A percentile compares a stretch with the other conserved stretches of the same genome.
These are phyloP conservation scores for Lithophane leautieri DNA, from an alignment of 2,888 invertebrate species.

Conservation along the genomic window DNA sequence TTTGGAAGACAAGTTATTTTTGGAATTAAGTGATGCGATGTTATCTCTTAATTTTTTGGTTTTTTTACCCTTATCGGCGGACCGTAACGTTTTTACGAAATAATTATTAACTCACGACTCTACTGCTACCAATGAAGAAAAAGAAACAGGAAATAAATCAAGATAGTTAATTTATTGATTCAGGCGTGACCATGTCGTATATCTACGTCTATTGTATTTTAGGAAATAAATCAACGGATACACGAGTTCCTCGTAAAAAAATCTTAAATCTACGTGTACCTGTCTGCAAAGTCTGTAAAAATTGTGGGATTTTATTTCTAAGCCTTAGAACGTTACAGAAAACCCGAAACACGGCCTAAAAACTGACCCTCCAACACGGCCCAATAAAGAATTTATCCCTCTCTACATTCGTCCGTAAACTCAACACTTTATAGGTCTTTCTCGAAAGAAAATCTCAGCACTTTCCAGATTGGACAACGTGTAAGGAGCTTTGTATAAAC, in stretches of 20 bases:
- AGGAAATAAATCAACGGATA: not conserved
- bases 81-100: not conserved
- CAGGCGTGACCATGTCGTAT: no score
- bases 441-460: conserved; percentile 53
- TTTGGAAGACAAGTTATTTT: not conserved
- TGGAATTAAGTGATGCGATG: not conserved
- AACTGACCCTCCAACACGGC: conserved; percentile 31
- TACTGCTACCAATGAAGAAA: not conserved
- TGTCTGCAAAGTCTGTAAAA: conserved; percentile 3
- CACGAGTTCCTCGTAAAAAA: not conserved
- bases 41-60: no score
- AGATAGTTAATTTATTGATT: no score
- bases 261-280: not conserved
- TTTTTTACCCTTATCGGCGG: no score
- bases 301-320: conserved; percentile 9
- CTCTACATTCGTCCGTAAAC: conserved; percentile 40
- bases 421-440: conserved; percentile 50
- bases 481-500: conserved; percentile 49
- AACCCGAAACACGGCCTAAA: conserved; percentile 44
- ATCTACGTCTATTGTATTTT: no score
- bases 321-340: conserved; percentile 17
- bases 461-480: conserved; percentile 53
- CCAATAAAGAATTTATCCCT: conserved; percentile 53
- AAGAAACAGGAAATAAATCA: not conserved
- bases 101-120: not conserved